Conservation (phyloP, 2,888 invertebrate species). For the Nudaria mundana region DNA sequence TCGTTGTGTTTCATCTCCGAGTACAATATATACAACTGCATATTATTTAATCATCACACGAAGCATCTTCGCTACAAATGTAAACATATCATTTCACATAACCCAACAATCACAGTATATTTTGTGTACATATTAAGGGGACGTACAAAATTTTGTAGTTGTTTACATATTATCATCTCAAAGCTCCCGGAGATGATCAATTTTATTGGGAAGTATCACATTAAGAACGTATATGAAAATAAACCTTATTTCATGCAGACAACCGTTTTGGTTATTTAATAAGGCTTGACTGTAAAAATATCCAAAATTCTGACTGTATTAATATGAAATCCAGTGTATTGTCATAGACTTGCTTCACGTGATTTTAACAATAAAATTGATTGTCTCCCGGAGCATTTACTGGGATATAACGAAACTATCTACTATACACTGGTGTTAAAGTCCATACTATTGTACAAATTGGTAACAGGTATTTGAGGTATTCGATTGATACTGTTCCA, state of each 20-base stretch:
- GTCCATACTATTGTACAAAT: slow-evolving; percentile 14
- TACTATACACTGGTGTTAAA: slow-evolving; percentile 24
- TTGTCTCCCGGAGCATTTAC: too few species aligned
- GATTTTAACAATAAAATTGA: too few species aligned
- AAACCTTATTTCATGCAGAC: too few species aligned
- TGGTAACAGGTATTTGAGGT: slow-evolving; percentile 40
- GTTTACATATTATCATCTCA: too few species aligned
- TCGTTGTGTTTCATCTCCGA: slow-evolving; percentile 11
- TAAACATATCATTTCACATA: background rate
- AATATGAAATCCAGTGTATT: too few species aligned
- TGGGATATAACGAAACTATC: background rate
- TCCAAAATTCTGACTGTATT: too few species aligned
- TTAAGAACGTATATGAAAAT: too few species aligned
- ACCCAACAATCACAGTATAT: slow-evolving; percentile 3
- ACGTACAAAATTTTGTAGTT: background rate
- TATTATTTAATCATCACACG: background rate
- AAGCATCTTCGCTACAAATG: slow-evolving; percentile 4
- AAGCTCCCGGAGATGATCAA: too few species aligned
- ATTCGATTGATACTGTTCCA: slow-evolving; percentile 36
- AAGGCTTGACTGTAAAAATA: too few species aligned
- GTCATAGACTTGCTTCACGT: too few species aligned
- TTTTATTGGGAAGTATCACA: too few species aligned
- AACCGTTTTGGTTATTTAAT: too few species aligned
- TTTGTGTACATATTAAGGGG: background rate
- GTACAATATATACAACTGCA: slow-evolving; percentile 9